These are phyloP conservation scores for Miltochrista miniata DNA, from an alignment of 2,888 invertebrate genomes.

Conservation along the genomic window DNA sequence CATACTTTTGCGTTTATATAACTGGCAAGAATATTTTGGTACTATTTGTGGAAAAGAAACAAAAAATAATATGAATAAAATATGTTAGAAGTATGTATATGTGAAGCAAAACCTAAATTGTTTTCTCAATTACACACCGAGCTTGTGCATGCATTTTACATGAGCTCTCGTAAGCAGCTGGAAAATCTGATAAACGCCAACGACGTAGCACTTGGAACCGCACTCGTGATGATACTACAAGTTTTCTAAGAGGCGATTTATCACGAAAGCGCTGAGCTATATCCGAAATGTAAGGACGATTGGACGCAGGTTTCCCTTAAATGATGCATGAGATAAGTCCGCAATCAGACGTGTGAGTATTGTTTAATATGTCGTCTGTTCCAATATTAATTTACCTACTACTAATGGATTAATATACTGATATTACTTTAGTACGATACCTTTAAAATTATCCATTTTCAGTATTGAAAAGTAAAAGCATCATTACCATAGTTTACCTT, in stretches of 20 bases:
- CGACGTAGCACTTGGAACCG: conserved; percentile 53
- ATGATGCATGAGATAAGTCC: conserved; percentile 58
- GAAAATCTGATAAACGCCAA: conserved; percentile 62
- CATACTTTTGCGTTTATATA: too few species aligned
- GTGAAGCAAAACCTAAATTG: conserved; percentile 31
- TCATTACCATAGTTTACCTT: too few species aligned
- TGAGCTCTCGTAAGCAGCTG: conserved; percentile 55
- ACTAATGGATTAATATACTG: too few species aligned
- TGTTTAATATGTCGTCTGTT: too few species aligned
- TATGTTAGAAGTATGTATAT: conserved; percentile 10
- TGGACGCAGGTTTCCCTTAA: conserved; percentile 62
- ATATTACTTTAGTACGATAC: too few species aligned
- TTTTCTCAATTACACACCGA: conserved; percentile 49
- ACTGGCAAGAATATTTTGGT: too few species aligned
- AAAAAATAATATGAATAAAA: neutral
- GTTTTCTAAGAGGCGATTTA: conserved; percentile 59
- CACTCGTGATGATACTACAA: conserved; percentile 60
- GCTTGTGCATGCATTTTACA: conserved; percentile 60
- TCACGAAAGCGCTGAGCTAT: conserved; percentile 53
- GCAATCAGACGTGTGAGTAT: conserved; percentile 35
- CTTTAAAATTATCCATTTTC: too few species aligned
- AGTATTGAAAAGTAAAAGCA: too few species aligned
- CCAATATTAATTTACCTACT: too few species aligned
- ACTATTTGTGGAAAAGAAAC: too few species aligned
- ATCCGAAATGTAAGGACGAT: conserved; percentile 60